Conservation (phyloP, 2,113 vertebrate species). For the Tetrax tetrax region DNA sequence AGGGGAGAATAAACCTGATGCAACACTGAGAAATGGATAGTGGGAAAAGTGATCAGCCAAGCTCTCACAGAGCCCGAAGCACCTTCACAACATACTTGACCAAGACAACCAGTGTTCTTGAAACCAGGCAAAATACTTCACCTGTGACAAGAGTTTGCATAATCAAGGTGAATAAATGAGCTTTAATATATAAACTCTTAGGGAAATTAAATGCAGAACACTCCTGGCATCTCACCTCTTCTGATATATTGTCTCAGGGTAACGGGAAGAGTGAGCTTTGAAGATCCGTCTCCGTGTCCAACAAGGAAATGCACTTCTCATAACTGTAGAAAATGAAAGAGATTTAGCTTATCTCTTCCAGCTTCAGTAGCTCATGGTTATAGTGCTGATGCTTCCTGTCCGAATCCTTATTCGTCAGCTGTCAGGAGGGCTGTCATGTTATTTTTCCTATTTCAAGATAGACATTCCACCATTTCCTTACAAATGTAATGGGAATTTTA, state of each 20-base stretch:
- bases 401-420: background rate
- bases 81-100: background rate
- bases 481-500: background rate
- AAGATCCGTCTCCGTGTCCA: background rate
- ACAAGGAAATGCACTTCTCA: background rate
- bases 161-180: background rate
- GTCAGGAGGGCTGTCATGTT: background rate
- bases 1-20: background rate
- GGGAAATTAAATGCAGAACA: background rate
- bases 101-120: background rate
- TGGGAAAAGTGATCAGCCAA: background rate
- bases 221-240: background rate
- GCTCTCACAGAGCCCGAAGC: background rate
- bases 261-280: background rate
- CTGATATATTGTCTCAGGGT: background rate
- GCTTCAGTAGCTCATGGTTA: background rate
- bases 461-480: constrained; percentile 10
- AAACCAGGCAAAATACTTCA: background rate
- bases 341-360: background rate
- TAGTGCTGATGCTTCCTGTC: background rate
- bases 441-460: background rate
- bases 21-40: background rate
- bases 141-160: background rate
- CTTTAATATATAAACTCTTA: background rate
- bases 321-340: background rate